Evolutionary conservation across 2,888 invertebrate species (phyloP), one percentile per base, ranked within the genome.

Genomic region (Hanleya hanleyi): DNA sequence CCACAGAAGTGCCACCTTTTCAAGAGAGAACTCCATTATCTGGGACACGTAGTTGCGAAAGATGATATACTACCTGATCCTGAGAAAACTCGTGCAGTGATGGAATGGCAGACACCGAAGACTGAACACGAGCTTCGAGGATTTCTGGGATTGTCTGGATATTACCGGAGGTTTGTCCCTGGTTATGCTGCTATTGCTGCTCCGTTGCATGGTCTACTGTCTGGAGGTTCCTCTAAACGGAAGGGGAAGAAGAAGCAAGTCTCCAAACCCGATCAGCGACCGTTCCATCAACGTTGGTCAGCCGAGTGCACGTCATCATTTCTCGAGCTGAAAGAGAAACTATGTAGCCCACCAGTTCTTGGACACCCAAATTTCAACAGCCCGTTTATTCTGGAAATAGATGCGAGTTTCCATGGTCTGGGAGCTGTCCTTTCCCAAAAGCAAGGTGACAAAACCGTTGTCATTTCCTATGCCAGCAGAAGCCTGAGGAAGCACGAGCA

Each of bases 401-500:
- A 57, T 9, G 57, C 57, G 2, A 26, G 57, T 26, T 62, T 2
- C 26, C 9, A 4, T 2, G 57, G 5, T 22, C 32, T 57, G 5
- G 57, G 57, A 57, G 57, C 57, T 4, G 51, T 76, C 0, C 41
- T 74, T 1, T 62, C 67, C 12, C 71, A 74, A 38, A 32, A 66
- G 35, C 70, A 76, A 61, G 51, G 70, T 26, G 57, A 51, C 15
- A 41, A 57, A 22, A 33, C 7, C 3, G 41, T 22, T 26, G 71
- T 76, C 33, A 62, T 75, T 1, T n/a, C 33, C 22, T 75, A 75
- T 65, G 69, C 72, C 1, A 75, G 75, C 47, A 33, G 75, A 33
- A 36, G 47, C n/a, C 61, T 73, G 7, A 26, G 64, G 3, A 15
- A n/a, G 0, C 1, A 29, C 38, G 75, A 73, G 61, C 1, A 36